Conservation (phyloP, 2,113 vertebrate species). For the Pteruthius melanotis region DNA sequence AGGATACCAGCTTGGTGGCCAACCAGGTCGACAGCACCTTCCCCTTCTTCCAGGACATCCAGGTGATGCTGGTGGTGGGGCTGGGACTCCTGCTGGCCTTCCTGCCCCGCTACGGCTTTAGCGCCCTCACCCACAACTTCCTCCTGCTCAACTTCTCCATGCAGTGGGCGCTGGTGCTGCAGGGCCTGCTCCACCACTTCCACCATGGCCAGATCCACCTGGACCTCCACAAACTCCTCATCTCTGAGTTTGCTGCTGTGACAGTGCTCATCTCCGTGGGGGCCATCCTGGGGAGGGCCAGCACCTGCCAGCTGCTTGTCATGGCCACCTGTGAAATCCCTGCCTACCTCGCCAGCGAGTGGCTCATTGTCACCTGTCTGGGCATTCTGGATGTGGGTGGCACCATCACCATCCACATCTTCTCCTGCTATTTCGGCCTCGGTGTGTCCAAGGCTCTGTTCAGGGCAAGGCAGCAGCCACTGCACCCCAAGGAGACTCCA, state of each 20-base stretch:
- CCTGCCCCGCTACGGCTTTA: constrained; percentile 77
- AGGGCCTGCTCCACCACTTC: constrained; percentile 78
- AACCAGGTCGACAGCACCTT: constrained; percentile 74
- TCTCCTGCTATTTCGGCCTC: constrained; percentile 85
- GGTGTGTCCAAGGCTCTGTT: constrained; percentile 79
- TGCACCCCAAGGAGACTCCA: constrained; percentile 71
- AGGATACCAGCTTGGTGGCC: constrained; percentile 55
- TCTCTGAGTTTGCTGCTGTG: constrained; percentile 79
- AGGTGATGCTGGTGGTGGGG: constrained; percentile 84
- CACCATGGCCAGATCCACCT: constrained; percentile 73
- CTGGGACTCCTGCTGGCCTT: constrained; percentile 83
- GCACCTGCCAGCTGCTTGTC: constrained; percentile 80
- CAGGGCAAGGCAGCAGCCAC: background rate
- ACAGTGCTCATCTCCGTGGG: constrained; percentile 83
- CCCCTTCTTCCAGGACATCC: constrained; percentile 80
- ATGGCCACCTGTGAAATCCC: constrained; percentile 80
- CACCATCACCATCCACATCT: constrained; percentile 82
- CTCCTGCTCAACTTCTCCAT: constrained; percentile 79
- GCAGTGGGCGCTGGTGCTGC: constrained; percentile 83
- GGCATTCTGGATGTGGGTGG: constrained; percentile 80
- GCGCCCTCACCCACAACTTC: constrained; percentile 81
- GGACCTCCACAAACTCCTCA: constrained; percentile 77
- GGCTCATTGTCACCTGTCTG: constrained; percentile 71
- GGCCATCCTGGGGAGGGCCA: constrained; percentile 80
- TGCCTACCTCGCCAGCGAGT: constrained; percentile 74